Evolutionary conservation across 1,140 invertebrate species (phyloP).

Genomic region (Nasonia longicornis): DNA sequence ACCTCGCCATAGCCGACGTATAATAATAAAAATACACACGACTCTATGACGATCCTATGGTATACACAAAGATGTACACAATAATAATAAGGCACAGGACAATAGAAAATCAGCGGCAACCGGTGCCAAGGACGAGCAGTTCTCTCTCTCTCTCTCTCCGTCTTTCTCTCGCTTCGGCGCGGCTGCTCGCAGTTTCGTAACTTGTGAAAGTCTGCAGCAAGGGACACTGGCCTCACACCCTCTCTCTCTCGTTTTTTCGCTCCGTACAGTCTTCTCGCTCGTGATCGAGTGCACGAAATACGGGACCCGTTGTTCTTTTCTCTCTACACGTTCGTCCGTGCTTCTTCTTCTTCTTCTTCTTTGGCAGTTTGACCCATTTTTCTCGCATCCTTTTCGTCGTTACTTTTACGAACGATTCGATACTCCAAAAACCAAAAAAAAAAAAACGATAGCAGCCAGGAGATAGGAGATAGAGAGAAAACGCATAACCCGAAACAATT

Average conservation of each 20-base stretch:
- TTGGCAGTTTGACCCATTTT: not conserved
- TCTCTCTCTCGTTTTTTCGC: slow-evolving; percentile 51
- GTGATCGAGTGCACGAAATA: not conserved
- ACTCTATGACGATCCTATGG: no score
- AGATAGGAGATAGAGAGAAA: not conserved
- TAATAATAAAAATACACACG: no score
- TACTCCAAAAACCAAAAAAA: not conserved
- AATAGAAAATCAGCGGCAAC: slow-evolving; percentile 67
- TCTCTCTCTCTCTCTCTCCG: slow-evolving; percentile 55
- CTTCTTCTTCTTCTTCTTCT: not conserved
- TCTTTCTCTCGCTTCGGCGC: slow-evolving; percentile 24
- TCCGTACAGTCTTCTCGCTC: not conserved
- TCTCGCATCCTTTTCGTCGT: not conserved
- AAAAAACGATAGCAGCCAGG: not conserved
- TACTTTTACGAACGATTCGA: not conserved
- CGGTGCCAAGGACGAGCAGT: slow-evolving; percentile 69
- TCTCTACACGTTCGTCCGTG: no score
- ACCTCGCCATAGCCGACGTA: no score
- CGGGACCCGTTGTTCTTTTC: not conserved
- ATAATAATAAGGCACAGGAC: slow-evolving; percentile 44
- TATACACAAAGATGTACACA: not conserved
- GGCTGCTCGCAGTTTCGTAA: slow-evolving; percentile 62
- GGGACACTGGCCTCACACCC: slow-evolving; percentile 68
- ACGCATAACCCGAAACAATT: not conserved
- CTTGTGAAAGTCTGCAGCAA: slow-evolving; percentile 67